Conservation (phyloP, 2,113 vertebrate species). For the Acanthochromis polyacanthus region DNA sequence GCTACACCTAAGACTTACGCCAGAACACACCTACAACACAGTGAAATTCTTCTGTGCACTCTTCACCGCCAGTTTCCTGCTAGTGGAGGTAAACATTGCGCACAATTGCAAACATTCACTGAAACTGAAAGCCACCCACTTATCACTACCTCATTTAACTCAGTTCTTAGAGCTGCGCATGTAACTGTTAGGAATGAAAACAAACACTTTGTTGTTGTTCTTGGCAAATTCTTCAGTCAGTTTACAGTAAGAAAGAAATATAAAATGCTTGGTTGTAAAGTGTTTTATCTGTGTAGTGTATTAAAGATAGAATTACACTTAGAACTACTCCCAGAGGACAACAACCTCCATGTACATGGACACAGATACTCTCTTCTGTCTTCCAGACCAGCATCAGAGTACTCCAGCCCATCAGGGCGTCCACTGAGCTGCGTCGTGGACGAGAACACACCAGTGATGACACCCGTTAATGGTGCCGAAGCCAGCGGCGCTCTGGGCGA, state of each 20-base stretch:
- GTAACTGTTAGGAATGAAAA: slow-evolving; percentile 1
- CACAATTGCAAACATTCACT: neutral
- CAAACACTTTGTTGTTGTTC: neutral
- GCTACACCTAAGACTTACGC: slow-evolving; percentile 2
- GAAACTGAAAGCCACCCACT: neutral
- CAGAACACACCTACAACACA: neutral
- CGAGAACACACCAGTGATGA: slow-evolving; percentile 93
- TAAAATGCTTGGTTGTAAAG: too few species aligned
- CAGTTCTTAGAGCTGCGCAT: neutral
- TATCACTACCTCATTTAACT: neutral
- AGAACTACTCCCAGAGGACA: neutral
- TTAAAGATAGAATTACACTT: neutral
- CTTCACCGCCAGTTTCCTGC: neutral
- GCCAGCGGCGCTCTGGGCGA: slow-evolving; percentile 89
- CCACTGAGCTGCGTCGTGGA: slow-evolving; percentile 96
- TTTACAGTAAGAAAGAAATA: neutral
- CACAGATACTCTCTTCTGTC: neutral
- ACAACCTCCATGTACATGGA: neutral
- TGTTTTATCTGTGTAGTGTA: too few species aligned
- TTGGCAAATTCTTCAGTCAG: slow-evolving; percentile 1
- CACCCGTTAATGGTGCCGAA: slow-evolving; percentile 90
- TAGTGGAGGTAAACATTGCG: neutral
- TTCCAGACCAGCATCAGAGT: slow-evolving; percentile 93
- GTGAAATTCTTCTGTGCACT: neutral
- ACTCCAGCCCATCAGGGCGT: slow-evolving; percentile 93